Percentiles rank a stretch among this genome's conserved stretches.
These are phyloP conservation scores for Lucilia sericata DNA, from an alignment of 1,140 invertebrate genomes.

Conservation along the genomic window DNA sequence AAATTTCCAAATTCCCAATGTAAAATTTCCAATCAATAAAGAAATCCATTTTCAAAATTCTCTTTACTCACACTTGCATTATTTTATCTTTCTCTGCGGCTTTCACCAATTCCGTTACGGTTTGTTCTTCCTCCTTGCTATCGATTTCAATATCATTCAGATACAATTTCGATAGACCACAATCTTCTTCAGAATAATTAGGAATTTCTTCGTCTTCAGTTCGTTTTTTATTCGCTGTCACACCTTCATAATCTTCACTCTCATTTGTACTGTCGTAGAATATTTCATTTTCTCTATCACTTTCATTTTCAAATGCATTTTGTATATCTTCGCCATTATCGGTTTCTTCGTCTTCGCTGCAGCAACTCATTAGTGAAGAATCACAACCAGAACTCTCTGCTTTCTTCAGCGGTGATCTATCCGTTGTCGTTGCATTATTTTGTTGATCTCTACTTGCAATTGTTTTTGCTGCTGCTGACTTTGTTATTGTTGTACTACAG, in stretches of 20 bases:
- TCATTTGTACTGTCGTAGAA: constrained; percentile 16
- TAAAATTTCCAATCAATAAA: no score
- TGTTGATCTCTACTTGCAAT: neutral
- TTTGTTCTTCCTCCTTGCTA: constrained; percentile 61
- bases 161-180: constrained; percentile 28
- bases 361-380: neutral
- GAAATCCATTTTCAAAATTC: no score
- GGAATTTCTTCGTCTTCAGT: neutral
- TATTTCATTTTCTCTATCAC: constrained; percentile 17
- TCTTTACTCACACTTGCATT: constrained; percentile 55
- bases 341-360: neutral
- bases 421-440: constrained; percentile 1
- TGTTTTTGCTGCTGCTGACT: no score
- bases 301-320: neutral
- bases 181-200: neutral
- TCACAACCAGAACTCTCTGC: constrained; percentile 2
- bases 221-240: neutral
- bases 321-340: neutral
- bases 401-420: neutral
- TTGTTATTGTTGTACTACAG: neutral
- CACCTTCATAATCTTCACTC: neutral
- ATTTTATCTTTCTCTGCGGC: constrained; percentile 51
- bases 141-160: constrained; percentile 57
- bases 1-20: neutral
- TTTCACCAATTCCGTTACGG: constrained; percentile 60